Conservation (phyloP, 2,888 invertebrate species). For the Nycteola revayana region DNA sequence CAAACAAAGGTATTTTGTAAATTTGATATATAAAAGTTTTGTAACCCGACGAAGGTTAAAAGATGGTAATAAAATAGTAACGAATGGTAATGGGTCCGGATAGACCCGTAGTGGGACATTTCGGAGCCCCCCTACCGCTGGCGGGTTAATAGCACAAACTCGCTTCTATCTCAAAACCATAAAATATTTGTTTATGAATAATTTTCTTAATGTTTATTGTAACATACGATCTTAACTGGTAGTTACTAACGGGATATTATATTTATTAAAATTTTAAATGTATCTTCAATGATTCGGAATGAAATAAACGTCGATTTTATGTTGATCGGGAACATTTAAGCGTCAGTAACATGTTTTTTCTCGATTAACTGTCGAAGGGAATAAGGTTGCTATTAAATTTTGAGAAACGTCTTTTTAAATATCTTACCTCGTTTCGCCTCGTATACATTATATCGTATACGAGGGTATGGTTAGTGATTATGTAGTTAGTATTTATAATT, state of each 20-base stretch:
- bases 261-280: slow-evolving; percentile 28
- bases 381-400: slow-evolving; percentile 1
- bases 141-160: slow-evolving; percentile 31
- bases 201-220: slow-evolving; percentile 26
- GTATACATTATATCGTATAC: no score
- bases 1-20: slow-evolving; percentile 29
- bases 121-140: slow-evolving; percentile 30
- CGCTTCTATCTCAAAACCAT: slow-evolving; percentile 18
- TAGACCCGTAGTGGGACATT: slow-evolving; percentile 28
- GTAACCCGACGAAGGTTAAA: slow-evolving; percentile 43
- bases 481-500: no score
- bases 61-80: slow-evolving; percentile 52
- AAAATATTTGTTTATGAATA: slow-evolving; percentile 38
- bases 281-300: slow-evolving; percentile 9
- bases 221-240: slow-evolving; percentile 16
- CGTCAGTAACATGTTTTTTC: slow-evolving; percentile 6
- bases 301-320: slow-evolving; percentile 18
- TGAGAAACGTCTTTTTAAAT: no score
- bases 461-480: no score
- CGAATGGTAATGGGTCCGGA: slow-evolving; percentile 44
- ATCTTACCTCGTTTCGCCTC: no score
- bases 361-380: neutral
- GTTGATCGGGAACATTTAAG: slow-evolving; percentile 12
- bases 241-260: slow-evolving; percentile 23
- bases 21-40: slow-evolving; percentile 25